Conservation (phyloP, 2,113 vertebrate species). For the Megaceryle torquata region DNA sequence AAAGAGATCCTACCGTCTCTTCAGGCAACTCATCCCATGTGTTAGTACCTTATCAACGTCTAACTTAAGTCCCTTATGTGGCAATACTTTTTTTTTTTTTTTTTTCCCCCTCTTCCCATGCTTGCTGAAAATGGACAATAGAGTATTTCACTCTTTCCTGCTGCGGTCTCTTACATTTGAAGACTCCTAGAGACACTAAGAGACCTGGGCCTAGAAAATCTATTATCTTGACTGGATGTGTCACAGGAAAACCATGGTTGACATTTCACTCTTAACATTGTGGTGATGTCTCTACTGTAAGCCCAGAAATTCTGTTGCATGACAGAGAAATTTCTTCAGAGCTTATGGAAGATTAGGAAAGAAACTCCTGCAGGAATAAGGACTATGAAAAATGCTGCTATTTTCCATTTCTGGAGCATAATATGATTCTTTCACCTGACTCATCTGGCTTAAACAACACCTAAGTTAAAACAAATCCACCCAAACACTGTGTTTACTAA, state of each 20-base stretch:
- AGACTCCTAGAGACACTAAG: neutral
- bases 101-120: neutral
- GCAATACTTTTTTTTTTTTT: too few relatives aligned
- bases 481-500: neutral
- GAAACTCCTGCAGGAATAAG: neutral
- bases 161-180: neutral
- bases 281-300: neutral
- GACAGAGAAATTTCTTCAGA: neutral
- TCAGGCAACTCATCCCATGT: neutral
- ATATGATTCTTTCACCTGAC: neutral
- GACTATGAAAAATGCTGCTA: neutral
- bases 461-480: neutral
- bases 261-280: neutral
- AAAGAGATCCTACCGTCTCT: neutral
- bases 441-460: neutral
- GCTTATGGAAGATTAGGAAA: neutral
- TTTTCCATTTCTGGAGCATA: neutral
- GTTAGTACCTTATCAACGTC: neutral
- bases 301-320: neutral
- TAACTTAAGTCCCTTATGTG: neutral
- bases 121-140: neutral
- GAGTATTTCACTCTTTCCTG: neutral
- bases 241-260: neutral
- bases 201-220: neutral
- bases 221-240: neutral